Evolutionary conservation across 2,113 vertebrate genomes (phyloP), one percentile per base, ranked within the genome.

Genomic region (Halcyon senegalensis): DNA sequence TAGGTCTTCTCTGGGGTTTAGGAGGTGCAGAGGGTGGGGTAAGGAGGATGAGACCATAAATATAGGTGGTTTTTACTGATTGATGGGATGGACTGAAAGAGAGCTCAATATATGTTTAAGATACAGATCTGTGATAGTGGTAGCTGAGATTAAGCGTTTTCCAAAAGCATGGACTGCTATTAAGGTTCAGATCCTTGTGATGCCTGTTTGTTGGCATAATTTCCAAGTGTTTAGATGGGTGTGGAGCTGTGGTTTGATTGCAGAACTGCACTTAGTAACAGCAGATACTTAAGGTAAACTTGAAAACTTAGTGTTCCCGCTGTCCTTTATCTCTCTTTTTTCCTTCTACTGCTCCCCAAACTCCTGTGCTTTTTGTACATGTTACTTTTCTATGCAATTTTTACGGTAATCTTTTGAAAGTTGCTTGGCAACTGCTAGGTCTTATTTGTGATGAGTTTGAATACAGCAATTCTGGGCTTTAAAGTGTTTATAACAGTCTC

Each of bases 371-470:
- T 90, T 79, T 39, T 92, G 46, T 80, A 46, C 1, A 4, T 4
- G 1, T 56, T 77, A 44, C 50, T 85, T 90, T 87, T 92, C 74
- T 79, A 6, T 60, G n/a, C 24, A 28, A 5, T 92, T 82, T 91
- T 75, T 50, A 30, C 46, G 48, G 39, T 88, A 78, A 51, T 75
- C 70, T 60, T 63, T 72, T 79, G 44, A 43, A 94, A 60, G 67
- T 86, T 96, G 67, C 91, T 73, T 94, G 83, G 89, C 87, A 96
- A 73, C 83, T 79, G 31, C 79, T 76, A 73, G 73, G 51, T 69
- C 35, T 72, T 7, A 16, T 81, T 82, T 84, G 28, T 89, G 66
- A 74, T 30, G 27, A 50, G 14, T 58, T 62, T 59, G 16, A 20
- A 21, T 66, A 9, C 11, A 33, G 11, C 5, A 35, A 0, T 56